Percentiles rank a stretch among this genome's conserved stretches.
These are phyloP conservation scores for Noturus placidus DNA, from an alignment of 2,113 vertebrate genomes.

Conservation along the genomic window DNA sequence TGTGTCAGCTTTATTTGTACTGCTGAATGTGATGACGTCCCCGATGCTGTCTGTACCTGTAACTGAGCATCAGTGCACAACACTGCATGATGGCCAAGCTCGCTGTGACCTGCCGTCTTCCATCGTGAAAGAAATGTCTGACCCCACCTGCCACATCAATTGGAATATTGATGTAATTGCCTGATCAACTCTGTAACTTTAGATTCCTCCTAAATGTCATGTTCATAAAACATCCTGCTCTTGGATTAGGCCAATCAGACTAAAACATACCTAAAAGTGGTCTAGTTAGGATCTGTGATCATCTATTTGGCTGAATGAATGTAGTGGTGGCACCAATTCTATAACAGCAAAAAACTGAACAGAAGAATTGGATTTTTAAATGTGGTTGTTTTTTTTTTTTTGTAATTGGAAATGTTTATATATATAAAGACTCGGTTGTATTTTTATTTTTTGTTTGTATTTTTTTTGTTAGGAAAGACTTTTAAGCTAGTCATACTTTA, in stretches of 20 bases:
- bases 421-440: not conserved
- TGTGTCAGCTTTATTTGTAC: not conserved
- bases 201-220: not conserved
- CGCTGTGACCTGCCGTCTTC: not conserved
- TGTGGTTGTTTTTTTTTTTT: too few relatives aligned
- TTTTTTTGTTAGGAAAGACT: not conserved
- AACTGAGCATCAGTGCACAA: not conserved
- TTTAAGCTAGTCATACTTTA: not conserved
- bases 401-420: not conserved
- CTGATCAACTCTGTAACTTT: not conserved
- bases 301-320: not conserved
- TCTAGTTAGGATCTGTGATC: not conserved
- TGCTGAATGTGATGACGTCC: not conserved
- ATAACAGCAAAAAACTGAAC: not conserved
- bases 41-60: not conserved
- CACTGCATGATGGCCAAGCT: not conserved
- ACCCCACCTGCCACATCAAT: not conserved
- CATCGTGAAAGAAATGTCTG: not conserved
- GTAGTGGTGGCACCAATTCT: not conserved
- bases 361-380: not conserved
- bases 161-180: constrained; percentile 10
- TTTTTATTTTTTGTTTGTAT: too few relatives aligned
- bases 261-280: not conserved
- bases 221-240: not conserved
- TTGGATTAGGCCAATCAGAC: not conserved